Conservation (phyloP, 2,113 vertebrate genomes). For the Rhodinocichla rosea region DNA sequence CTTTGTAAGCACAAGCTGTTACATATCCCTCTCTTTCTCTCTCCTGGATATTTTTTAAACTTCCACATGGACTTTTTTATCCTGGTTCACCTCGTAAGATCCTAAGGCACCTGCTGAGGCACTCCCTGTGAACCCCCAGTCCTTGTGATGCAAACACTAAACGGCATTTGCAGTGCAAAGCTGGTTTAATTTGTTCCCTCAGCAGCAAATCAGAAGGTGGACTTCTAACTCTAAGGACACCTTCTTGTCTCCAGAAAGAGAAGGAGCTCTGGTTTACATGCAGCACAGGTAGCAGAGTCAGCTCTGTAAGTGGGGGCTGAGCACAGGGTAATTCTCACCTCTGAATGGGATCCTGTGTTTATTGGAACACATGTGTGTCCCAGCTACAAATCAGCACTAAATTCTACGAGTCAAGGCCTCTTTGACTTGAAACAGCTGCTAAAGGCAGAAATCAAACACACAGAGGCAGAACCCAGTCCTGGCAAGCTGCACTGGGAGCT, state of each 20-base stretch:
- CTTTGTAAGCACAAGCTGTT: neutral
- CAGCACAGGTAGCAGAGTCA: too few species aligned
- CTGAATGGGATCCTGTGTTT: neutral
- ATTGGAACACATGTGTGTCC: neutral
- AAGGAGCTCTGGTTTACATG: neutral
- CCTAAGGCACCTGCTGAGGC: neutral
- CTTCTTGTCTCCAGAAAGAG: neutral
- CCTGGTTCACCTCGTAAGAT: neutral
- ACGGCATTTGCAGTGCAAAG: neutral
- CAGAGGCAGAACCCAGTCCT: neutral
- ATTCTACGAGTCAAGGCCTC: neutral
- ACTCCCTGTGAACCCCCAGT: neutral
- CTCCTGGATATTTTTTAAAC: neutral
- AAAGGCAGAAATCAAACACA: neutral
- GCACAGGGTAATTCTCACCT: neutral
- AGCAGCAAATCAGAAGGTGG: neutral
- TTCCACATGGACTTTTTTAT: neutral
- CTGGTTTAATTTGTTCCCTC: neutral
- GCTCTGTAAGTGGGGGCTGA: neutral
- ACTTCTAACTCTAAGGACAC: neutral
- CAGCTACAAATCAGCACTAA: neutral
- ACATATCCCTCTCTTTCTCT: neutral
- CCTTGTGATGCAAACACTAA: neutral
- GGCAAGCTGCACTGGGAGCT: neutral
- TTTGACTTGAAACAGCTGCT: neutral